Base-by-base conservation (phyloP, 2,888 invertebrate genomes). In the Melanchra persicariae region DNA sequence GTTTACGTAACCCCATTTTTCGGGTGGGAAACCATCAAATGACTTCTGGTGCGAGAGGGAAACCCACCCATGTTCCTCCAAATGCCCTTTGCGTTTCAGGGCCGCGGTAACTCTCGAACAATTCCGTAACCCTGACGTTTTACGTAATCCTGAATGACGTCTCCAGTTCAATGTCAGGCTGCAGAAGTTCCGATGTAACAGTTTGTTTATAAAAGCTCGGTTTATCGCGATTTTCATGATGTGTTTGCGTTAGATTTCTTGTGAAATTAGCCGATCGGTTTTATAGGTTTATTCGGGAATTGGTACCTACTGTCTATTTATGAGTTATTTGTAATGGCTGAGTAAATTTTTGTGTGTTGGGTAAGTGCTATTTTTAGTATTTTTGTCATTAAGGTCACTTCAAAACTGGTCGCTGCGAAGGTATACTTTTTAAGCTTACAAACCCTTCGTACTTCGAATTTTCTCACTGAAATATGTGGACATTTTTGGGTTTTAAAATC, bases 241-340 rank as follows among this genome's bases (percentile, higher is more conserved):
- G 15, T 72, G 77, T 84, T 74, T 78, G 78, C 68, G 19, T 64
- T 57, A 45, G 63, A 63, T 60, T 77, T 78, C 72, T 77, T 74
- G 71, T 83, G 74, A 73, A 80, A 83, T 74, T 74, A 57, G 71
- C 65, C 67, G 79, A 82, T 73, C 49, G n/a, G 58, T 73, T 79
- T 79, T 79, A 79, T 68, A n/a, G 15, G 83, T 82, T 65, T 67
- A 65, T 65, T 68, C 30, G 26, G 83, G 24, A 78, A 66, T 73
- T 19, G 70, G 37, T 55, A n/a, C 52, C 55, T 54, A n/a, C 26
- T 60, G 52, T 47, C 58, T 79, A 79, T 79, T 82, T 82, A 52
- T 68, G 67, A 19, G 5, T 30, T 47, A 7, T 63, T 34, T 40
- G 37, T 67, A 52, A 72, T 54, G 59, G 12, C 62, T 57, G 17